A percentile compares a stretch with the other conserved stretches of the same genome.
Evolutionary conservation across 2,797 vertebrate genomes (phyloP).

Genomic region (Pyrocephalus nanus): DNA sequence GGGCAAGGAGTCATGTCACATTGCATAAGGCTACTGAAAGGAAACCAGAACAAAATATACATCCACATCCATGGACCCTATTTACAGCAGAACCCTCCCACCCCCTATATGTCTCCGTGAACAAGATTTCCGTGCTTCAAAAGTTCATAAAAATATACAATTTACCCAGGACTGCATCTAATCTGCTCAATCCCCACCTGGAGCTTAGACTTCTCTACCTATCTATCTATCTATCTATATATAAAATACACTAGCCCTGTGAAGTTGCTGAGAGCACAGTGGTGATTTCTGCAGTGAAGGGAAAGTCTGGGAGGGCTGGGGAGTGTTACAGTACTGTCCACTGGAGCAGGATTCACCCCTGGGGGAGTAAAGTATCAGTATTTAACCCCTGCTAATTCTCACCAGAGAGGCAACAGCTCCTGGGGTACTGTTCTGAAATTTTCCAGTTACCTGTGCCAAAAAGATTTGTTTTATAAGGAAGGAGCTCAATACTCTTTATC

Average conservation of each 20-base stretch:
- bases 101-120: conserved; percentile 19
- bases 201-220: conserved; percentile 42
- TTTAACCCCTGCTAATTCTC: neutral
- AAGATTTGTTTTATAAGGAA: neutral
- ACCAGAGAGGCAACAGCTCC: neutral
- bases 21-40: conserved; percentile 4
- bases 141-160: conserved; percentile 77
- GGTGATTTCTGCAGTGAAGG: conserved; percentile 31
- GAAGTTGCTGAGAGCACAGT: conserved; percentile 67
- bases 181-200: conserved; percentile 34
- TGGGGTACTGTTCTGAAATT: neutral
- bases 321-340: neutral
- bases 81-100: conserved; percentile 44
- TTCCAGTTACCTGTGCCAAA: neutral
- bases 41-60: conserved; percentile 1
- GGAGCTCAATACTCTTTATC: neutral
- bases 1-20: neutral
- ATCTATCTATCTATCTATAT: neutral
- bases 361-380: neutral
- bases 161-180: conserved; percentile 56
- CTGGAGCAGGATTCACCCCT: neutral
- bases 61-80: neutral
- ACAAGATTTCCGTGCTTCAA: conserved; percentile 52
- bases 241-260: conserved; percentile 73
- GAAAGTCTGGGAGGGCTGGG: neutral